Percentiles rank a stretch among this genome's conserved stretches.
phyloP scores from a whole-genome alignment of 92 coral and sea anemone species.

The Paragorgia papillata region DNA sequence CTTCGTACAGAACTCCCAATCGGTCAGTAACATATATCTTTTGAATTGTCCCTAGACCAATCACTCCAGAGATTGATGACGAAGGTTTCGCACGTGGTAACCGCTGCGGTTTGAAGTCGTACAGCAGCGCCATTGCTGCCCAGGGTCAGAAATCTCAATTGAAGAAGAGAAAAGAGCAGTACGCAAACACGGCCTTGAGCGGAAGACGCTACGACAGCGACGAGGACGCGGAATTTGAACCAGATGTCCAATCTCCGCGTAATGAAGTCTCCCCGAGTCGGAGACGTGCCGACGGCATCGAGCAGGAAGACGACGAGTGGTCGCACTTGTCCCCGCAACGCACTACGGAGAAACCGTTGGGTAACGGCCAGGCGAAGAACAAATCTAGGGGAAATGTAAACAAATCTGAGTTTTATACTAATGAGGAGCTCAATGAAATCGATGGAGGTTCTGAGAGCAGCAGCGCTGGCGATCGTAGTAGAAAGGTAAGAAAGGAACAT shows the following conservation, averaged over 20 bases:
- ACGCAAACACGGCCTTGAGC: constrained; percentile 28
- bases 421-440: constrained; percentile 22
- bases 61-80: constrained; percentile 26
- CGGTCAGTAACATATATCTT: neutral
- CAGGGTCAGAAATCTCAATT: constrained; percentile 1
- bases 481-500: no score
- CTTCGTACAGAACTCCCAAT: no score
- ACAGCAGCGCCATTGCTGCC: constrained; percentile 31
- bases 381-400: neutral
- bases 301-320: constrained; percentile 30
- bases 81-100: constrained; percentile 12
- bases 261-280: neutral
- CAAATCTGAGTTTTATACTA: constrained; percentile 2
- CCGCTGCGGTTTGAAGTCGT: constrained; percentile 17
- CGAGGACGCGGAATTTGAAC: constrained; percentile 39
- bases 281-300: neutral
- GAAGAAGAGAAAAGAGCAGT: constrained; percentile 22
- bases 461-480: neutral
- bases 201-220: constrained; percentile 29
- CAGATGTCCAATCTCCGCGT: neutral
- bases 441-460: constrained; percentile 20
- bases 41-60: neutral
- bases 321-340: constrained; percentile 15
- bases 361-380: neutral
- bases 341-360: neutral